Base-by-base conservation (phyloP, 2,797 vertebrate genomes). In the Sebastes vulpes region DNA sequence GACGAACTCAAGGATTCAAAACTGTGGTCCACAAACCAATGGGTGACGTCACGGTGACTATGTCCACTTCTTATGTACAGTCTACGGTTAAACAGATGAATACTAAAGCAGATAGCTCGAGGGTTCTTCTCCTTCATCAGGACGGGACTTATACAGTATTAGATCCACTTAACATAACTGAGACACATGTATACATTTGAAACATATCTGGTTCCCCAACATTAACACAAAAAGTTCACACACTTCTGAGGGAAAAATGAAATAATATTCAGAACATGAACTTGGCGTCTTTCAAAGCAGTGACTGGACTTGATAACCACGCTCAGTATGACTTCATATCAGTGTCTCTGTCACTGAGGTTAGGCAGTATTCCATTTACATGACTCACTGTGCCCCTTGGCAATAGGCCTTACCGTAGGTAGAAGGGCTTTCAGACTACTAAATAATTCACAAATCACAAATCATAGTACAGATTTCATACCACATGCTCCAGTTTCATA, bases 381-480 rank as follows among this genome's bases (percentile, higher is more conserved):
- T 90, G 89, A 90, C 82, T 91, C 92, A 89, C 84, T 65, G 11
- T 56, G 68, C 85, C 92, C 91, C 87, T 65, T 54, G 91, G 78
- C 64, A 76, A 86, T 90, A 80, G 72, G 75, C 70, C 56, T 92
- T 90, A 91, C 87, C 58, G 76, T 89, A 93, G 89, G 81, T 77
- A 81, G 75, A 81, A 14, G 65, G 77, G 90, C 92, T 94, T 90
- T 94, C 93, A 94, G 91, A 92, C 93, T 93, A 89, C 91, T 94
- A 92, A 94, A 95, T 95, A 86, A 95, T 95, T 94, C 91, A 95
- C 81, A 68, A 6, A 79, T 92, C 85, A 89, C 81, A 92, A 93
- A 90, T 92, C 87, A 91, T 86, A 74, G 86, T 54, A 74, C 77
- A 81, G 81, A 92, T 92, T 92, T 90, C 85, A 91, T 81, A 74